Base-by-base conservation (phyloP, 1,140 invertebrate species). In the Oppia nitens region DNA sequence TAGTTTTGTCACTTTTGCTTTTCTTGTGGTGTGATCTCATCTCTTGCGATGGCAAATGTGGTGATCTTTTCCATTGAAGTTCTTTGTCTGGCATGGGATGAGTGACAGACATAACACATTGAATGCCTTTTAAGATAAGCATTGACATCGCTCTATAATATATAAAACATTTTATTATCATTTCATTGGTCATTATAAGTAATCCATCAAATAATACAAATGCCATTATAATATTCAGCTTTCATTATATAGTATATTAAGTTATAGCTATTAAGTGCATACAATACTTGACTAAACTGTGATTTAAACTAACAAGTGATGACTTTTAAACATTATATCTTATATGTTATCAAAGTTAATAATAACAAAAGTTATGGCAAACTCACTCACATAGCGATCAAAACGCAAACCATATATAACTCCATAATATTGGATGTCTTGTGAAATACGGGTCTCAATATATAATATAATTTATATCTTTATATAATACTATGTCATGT, bases 321-420 rank as follows among this genome's bases (percentile, higher is more conserved):
- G n/a, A n/a, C n/a, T n/a, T n/a, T n/a, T n/a, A n/a, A n/a, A n/a
- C n/a, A n/a, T n/a, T n/a, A n/a, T n/a, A n/a, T n/a, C n/a, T n/a
- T n/a, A n/a, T n/a, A n/a, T n/a, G n/a, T n/a, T n/a, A n/a, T n/a
- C n/a, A n/a, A n/a, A n/a, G n/a, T n/a, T n/a, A n/a, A n/a, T n/a
- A n/a, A n/a, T n/a, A n/a, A n/a, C n/a, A n/a, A n/a, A n/a, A n/a
- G n/a, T n/a, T n/a, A n/a, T n/a, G n/a, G 6, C 26, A 26, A 45
- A 21, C 4, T 17, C 3, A 59, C 57, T 59, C 53, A 59, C 57
- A 59, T 59, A 2, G 40, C 57, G 17, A 59, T 47, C 20, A 59
- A 6, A n/a, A 59, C 57, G 25, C 57, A 59, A 28, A 54, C 57
- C 53, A 59, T 29, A 54, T 59, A 59, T 6, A 59, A 27, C 29